phyloP scores from a whole-genome alignment of 1,140 invertebrate genomes.

The Leptinotarsa defecta region DNA sequence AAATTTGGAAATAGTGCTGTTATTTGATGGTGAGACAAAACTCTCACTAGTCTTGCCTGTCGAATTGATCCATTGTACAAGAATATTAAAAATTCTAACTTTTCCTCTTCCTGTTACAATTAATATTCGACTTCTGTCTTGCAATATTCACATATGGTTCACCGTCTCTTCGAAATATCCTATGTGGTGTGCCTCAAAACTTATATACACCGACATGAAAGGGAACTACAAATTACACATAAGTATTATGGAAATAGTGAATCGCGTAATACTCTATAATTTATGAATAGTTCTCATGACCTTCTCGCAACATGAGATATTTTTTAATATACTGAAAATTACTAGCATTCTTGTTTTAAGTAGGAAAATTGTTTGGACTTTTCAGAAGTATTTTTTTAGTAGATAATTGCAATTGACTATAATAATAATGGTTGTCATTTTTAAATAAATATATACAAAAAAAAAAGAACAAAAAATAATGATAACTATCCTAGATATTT shows the following conservation, averaged over 20 bases:
- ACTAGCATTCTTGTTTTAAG: background rate
- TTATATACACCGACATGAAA: background rate
- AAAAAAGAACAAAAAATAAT: too few species aligned
- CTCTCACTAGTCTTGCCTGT: background rate
- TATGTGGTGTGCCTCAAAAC: background rate
- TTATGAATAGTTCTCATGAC: slow-evolving; percentile 9
- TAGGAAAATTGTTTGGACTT: background rate
- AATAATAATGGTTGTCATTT: too few species aligned
- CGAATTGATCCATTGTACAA: background rate
- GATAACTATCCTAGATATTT: too few species aligned
- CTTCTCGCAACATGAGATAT: slow-evolving; percentile 3
- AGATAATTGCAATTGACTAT: background rate
- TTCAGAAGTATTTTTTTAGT: background rate
- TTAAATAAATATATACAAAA: too few species aligned
- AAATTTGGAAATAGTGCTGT: background rate
- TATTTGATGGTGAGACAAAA: background rate
- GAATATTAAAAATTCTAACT: background rate
- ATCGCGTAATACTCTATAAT: slow-evolving; percentile 10
- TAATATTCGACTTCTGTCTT: too few species aligned
- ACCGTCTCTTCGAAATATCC: background rate
- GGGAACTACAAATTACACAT: background rate
- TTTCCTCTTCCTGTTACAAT: background rate
- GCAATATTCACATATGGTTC: too few species aligned
- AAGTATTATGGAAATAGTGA: slow-evolving; percentile 6
- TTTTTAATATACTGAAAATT: background rate